Percentiles rank a stretch among this genome's conserved stretches.
These are phyloP conservation scores for Chlamydotis undulata DNA, from an alignment of 2,113 vertebrate genomes.

Conservation along the genomic window DNA sequence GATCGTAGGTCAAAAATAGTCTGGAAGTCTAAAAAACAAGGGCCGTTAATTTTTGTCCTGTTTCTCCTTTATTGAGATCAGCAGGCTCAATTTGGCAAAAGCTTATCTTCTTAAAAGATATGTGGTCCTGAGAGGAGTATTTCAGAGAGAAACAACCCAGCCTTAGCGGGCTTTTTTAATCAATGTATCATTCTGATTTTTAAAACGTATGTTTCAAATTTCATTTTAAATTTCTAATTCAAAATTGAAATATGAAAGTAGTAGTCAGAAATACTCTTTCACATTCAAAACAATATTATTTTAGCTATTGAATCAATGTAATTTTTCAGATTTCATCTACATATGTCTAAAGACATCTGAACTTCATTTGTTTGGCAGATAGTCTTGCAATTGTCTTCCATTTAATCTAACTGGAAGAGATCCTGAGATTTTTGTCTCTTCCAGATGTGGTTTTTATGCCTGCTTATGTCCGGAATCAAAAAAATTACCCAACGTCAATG, in stretches of 20 bases:
- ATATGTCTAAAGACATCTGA: not conserved
- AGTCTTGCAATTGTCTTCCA: not conserved
- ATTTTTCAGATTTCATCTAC: not conserved
- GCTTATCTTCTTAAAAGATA: not conserved
- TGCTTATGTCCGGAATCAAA: not conserved
- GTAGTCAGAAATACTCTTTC: not conserved
- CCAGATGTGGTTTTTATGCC: not conserved
- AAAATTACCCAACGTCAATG: not conserved
- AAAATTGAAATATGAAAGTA: not conserved
- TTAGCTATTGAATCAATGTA: not conserved
- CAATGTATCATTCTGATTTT: not conserved
- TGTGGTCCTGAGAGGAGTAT: not conserved
- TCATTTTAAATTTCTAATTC: not conserved
- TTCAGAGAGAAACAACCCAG: not conserved
- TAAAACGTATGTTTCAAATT: not conserved
- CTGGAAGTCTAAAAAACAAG: not conserved
- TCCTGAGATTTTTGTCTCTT: not conserved
- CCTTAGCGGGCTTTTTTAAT: not conserved
- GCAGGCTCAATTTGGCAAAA: not conserved
- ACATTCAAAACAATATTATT: not conserved
- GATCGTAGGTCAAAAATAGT: not conserved
- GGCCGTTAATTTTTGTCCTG: not conserved
- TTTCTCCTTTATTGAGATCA: not conserved
- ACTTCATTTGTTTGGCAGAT: not conserved
- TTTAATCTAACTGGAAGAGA: not conserved